Evolutionary conservation across 2,797 vertebrate species (phyloP).

Genomic region (Mormyrus proboscirostris): DNA sequence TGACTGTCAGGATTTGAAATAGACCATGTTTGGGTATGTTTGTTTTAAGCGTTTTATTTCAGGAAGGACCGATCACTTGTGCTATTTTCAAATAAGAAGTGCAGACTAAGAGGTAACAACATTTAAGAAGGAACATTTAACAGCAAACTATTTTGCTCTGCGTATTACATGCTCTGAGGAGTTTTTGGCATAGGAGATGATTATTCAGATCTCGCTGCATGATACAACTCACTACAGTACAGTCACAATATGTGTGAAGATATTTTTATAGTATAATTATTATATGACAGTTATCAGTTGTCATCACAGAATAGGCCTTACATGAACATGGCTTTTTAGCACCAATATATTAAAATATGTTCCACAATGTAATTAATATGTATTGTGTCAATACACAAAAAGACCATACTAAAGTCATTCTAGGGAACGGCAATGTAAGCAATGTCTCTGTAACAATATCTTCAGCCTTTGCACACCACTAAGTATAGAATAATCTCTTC

Average conservation of each 20-base stretch:
- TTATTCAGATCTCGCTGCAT: not conserved
- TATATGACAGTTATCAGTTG: not conserved
- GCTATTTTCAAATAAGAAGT: not conserved
- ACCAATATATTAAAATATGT: not conserved
- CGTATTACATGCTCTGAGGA: not conserved
- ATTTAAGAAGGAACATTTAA: not conserved
- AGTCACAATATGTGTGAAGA: not conserved
- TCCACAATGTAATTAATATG: not conserved
- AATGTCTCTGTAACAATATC: not conserved
- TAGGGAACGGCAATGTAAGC: not conserved
- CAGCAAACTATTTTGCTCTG: not conserved
- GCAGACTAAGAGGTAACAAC: not conserved
- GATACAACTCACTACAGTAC: not conserved
- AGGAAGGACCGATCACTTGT: not conserved
- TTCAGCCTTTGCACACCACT: slow-evolving; percentile 15
- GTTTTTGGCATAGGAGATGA: not conserved
- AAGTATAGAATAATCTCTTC: slow-evolving; percentile 29
- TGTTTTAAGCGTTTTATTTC: not conserved
- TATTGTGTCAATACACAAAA: not conserved
- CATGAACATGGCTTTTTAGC: not conserved
- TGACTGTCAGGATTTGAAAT: not conserved
- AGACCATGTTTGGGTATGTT: not conserved
- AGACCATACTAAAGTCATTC: not conserved
- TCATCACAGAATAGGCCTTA: not conserved
- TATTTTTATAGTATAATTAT: not conserved